Evolutionary conservation across 2,113 vertebrate species (phyloP), one percentile per base, ranked within the genome.

Genomic region (Malurus elegans): DNA sequence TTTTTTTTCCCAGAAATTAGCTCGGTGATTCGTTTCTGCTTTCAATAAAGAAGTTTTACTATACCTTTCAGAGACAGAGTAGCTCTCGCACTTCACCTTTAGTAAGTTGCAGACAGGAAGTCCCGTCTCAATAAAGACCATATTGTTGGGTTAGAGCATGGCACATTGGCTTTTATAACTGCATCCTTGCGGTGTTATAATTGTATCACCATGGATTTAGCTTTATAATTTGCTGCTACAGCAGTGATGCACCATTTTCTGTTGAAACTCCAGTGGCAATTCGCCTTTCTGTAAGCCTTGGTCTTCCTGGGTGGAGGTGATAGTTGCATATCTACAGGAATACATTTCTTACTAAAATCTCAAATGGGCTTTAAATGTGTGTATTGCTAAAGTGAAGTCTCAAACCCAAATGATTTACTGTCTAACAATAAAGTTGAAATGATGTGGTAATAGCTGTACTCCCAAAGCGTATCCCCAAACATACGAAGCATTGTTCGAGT

Each of bases 11-110:
- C 29, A 90, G 87, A 97, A 97, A 95, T 95, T 90, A 89, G 73
- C n/a, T 89, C n/a, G 14, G 88, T 69, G 69, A 78, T 98, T 96
- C 72, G 92, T 97, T 97, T 97, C 97, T 98, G 97, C 93, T 96
- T 97, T 97, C 95, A 97, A 97, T 98, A 97, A 98, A 97, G 96
- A 96, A 96, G 94, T 97, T 98, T 98, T 97, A 98, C 94, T 97
- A 91, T 97, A 96, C 95, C 97, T 98, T 98, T 98, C 97, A 97
- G 97, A 97, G 96, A 88, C 93, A 93, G 91, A 93, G 95, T 82
- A 96, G 95, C 94, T 97, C 97, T 97, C 91, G 96, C 96, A 95
- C 96, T 97, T 97, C 96, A 97, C 97, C 98, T 96, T 96, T 96
- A 97, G 97, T 83, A 94, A 85, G 95, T 78, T 83, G 95, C 97